Percentiles rank a stretch among this genome's conserved stretches.
phyloP scores from a whole-genome alignment of 2,113 vertebrate genomes.

The Sylvilagus bachmani region DNA sequence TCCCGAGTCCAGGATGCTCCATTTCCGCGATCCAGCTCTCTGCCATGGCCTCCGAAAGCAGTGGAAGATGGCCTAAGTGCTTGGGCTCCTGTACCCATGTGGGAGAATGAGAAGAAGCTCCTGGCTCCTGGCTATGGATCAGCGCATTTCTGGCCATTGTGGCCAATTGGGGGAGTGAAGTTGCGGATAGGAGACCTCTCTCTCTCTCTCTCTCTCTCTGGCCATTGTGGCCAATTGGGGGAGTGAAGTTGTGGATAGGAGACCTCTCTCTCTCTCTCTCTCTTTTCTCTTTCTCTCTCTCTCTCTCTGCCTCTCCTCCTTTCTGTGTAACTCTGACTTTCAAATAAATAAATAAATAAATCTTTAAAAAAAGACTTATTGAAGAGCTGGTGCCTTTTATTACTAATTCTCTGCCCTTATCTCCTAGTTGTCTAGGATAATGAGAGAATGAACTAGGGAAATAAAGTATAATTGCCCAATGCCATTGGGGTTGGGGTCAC shows the following conservation, averaged over 20 bases:
- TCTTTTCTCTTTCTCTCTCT: not conserved
- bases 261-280: not conserved
- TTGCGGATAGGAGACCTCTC: too few species aligned
- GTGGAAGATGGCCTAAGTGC: too few species aligned
- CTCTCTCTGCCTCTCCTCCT: not conserved
- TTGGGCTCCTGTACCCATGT: too few species aligned
- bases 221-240: too few species aligned
- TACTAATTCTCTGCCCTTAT: not conserved
- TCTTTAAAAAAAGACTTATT: too few species aligned
- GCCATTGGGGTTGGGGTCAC: not conserved
- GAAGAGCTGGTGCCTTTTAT: not conserved
- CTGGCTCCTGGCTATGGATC: too few species aligned
- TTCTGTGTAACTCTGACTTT: constrained; percentile 19
- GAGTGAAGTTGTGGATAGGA: too few species aligned
- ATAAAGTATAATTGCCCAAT: not conserved
- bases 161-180: too few species aligned
- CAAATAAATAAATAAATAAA: not conserved
- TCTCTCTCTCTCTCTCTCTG: not conserved
- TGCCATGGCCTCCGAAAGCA: too few species aligned
- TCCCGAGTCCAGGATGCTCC: not conserved
- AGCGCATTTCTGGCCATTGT: too few species aligned
- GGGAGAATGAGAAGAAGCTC: too few species aligned
- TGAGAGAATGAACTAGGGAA: not conserved
- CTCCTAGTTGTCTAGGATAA: not conserved
- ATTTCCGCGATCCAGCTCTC: too few species aligned